Conservation (phyloP, 2,797 vertebrate genomes). For the Malurus splendens region DNA sequence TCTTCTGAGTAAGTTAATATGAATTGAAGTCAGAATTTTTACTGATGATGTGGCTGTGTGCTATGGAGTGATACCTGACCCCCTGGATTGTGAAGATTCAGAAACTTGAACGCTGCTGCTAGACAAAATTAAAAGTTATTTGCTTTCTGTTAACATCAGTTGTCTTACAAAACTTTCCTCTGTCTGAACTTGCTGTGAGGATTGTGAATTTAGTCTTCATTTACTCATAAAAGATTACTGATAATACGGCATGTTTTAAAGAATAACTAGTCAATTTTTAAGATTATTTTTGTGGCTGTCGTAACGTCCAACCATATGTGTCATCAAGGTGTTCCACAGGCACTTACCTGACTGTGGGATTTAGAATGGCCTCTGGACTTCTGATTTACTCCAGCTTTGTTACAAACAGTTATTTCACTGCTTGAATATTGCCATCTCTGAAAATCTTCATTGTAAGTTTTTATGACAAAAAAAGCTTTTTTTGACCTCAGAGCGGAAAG, state of each 20-base stretch:
- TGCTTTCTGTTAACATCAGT: background rate
- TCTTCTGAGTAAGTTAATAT: background rate
- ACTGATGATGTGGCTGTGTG: background rate
- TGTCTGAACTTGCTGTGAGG: background rate
- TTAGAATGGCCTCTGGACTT: background rate
- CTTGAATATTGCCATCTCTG: background rate
- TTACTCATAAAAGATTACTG: background rate
- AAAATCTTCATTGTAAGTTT: background rate
- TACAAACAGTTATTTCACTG: background rate
- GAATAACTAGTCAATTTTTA: background rate
- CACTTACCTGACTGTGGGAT: background rate
- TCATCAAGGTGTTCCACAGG: background rate
- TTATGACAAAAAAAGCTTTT: background rate
- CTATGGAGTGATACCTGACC: background rate
- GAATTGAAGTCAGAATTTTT: background rate
- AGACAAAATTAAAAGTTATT: background rate
- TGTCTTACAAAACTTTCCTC: background rate
- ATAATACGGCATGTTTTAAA: background rate
- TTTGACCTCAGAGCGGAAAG: background rate
- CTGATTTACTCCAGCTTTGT: background rate
- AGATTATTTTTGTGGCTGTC: background rate
- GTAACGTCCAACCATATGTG: fast-evolving
- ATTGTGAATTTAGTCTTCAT: background rate
- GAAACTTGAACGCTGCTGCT: background rate
- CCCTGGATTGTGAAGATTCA: background rate